Percentiles rank a stretch among this genome's conserved stretches.
Conservation (phyloP, 2,888 invertebrate species). For the Pseudolycoriella hygida region DNA sequence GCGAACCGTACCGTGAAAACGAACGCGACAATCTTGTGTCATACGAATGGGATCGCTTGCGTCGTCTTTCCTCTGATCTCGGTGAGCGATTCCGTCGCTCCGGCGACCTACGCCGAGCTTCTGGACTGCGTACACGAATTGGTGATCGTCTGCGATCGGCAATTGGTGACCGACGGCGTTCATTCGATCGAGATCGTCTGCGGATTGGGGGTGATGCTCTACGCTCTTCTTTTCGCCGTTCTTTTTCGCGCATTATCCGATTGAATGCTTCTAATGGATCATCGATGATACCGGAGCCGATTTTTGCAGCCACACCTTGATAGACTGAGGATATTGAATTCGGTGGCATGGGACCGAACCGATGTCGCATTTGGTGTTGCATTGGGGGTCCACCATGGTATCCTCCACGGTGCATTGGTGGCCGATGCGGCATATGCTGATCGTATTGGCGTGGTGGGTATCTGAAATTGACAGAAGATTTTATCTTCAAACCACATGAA, state of each 20-base stretch:
- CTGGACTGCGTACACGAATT: conserved; percentile 17
- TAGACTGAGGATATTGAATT: conserved; percentile 22
- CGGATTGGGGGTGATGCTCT: conserved; percentile 13
- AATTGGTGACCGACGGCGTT: conserved; percentile 14
- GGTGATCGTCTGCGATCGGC: conserved; percentile 20
- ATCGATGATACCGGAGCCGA: conserved; percentile 41
- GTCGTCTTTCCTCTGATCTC: conserved; percentile 13
- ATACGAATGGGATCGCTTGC: conserved; percentile 8
- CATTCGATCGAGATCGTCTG: conserved; percentile 28
- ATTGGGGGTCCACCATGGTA: conserved; percentile 13
- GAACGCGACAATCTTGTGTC: conserved; percentile 14
- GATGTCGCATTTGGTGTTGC: conserved; percentile 14
- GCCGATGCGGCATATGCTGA: conserved; percentile 10
- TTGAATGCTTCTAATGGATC: conserved; percentile 79
- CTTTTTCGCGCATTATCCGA: conserved; percentile 68
- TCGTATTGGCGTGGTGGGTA: conserved; percentile 9
- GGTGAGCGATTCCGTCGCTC: background rate
- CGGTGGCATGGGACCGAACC: conserved; percentile 7
- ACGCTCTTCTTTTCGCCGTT: conserved; percentile 34
- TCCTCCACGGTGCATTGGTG: conserved; percentile 13
- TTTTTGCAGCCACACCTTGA: conserved; percentile 26
- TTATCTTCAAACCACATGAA: no score
- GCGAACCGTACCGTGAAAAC: conserved; percentile 12
- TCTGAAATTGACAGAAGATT: conserved; percentile 4
- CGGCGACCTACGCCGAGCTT: conserved; percentile 29